phyloP scores from a whole-genome alignment of 2,888 invertebrate species.

The Andrena fulva region DNA sequence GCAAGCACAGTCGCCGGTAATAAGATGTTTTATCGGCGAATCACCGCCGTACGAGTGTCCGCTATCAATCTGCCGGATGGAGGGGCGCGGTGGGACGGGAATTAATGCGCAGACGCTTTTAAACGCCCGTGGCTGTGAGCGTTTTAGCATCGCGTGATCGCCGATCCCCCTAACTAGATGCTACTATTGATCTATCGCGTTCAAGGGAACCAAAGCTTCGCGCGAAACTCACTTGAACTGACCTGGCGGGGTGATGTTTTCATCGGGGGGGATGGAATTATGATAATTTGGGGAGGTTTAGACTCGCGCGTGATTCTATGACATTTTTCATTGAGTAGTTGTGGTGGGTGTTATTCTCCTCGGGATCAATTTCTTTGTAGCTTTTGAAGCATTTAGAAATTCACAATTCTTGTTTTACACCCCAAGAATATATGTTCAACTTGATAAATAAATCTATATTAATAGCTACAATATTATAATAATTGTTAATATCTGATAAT shows the following conservation, averaged over 20 bases:
- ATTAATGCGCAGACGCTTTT: constrained; percentile 45
- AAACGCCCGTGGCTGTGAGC: background rate
- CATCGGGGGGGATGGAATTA: background rate
- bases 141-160: background rate
- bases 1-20: constrained; percentile 40
- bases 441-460: too few species aligned
- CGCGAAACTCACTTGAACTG: background rate
- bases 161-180: constrained; percentile 12
- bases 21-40: constrained; percentile 60
- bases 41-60: constrained; percentile 25
- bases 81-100: constrained; percentile 25
- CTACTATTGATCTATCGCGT: background rate
- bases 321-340: too few species aligned
- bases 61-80: constrained; percentile 35
- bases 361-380: too few species aligned
- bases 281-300: background rate
- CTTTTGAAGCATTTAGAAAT: too few species aligned
- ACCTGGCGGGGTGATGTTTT: background rate
- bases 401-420: too few species aligned
- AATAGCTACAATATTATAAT: too few species aligned
- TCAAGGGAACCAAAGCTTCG: background rate
- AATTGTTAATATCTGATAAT: too few species aligned
- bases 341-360: background rate
- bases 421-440: too few species aligned
- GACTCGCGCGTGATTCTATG: too few species aligned